Percentiles rank a stretch among this genome's conserved stretches.
phyloP scores from a whole-genome alignment of 2,888 invertebrate species.

The Pristionchus exspectatus region DNA sequence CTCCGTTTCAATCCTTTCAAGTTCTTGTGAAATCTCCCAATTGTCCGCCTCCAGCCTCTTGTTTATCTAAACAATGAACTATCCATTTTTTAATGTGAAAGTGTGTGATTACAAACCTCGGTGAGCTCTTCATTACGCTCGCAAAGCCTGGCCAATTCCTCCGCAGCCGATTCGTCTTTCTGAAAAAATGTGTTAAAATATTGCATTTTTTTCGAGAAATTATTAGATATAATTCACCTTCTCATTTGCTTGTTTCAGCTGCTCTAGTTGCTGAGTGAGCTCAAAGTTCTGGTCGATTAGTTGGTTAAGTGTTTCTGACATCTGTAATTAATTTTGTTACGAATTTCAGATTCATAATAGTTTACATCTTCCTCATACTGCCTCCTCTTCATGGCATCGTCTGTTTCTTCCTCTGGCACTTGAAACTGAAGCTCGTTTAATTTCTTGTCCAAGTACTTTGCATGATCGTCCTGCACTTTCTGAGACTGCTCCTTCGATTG shows the following conservation, averaged over 20 bases:
- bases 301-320: neutral
- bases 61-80: neutral
- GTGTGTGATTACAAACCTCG: neutral
- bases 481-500: neutral
- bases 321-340: neutral
- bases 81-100: too few relatives aligned
- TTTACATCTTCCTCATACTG: neutral
- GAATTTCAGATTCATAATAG: too few relatives aligned
- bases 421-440: neutral
- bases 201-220: neutral
- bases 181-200: neutral
- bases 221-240: neutral
- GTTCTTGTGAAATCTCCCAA: neutral
- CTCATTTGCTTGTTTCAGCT: neutral
- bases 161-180: neutral
- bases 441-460: neutral
- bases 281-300: neutral
- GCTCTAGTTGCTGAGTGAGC: neutral
- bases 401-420: neutral
- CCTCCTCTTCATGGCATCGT: neutral
- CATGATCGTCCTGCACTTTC: neutral
- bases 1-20: neutral
- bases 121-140: neutral
- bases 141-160: neutral
- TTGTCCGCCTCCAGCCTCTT: neutral